Evolutionary conservation across 2,113 vertebrate species (phyloP), one percentile per base, ranked within the genome.

Genomic region (Microcebus tavaratra): DNA sequence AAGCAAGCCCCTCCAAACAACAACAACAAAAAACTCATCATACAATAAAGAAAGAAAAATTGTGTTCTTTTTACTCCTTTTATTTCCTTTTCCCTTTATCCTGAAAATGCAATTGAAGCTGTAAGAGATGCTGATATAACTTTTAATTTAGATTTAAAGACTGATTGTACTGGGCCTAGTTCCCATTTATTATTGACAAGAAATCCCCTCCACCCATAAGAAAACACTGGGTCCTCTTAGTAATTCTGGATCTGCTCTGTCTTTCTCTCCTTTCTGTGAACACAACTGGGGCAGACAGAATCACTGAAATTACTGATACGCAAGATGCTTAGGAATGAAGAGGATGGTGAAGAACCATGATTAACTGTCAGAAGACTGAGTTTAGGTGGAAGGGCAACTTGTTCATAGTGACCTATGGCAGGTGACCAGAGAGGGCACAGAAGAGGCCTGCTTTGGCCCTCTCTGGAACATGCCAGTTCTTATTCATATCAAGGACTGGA

Each of bases 121-220:
- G 8, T 57, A 81, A 90, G 96, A 97, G 94, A 96, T 97, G 97
- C 29, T 83, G 85, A 96, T 90, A 61, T 92, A 97, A 98, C 90
- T 98, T 97, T 98, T 98, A 98, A 98, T 99, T 98, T 98, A 98
- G 97, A 98, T 99, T 97, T 96, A 59, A 18, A 70, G 82, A 96
- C 73, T 82, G 98, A 98, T 96, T 97, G 4, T 85, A 25, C 39
- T 42, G 67, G 84, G 23, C 48, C 96, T 65, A 39, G 0, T 88
- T 97, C n/a, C 88, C 92, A 79, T 88, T 97, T 97, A 95, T 95
- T 97, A 23, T 85, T 94, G 61, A 82, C 50, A 88, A 89, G 94
- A 87, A 27, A 13, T 55, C 31, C 7, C 3, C 18, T 86, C 34
- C 29, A 31, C 21, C 4, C n/a, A 57, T 23, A 89, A 92, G 88